Conservation (phyloP, 2,113 vertebrate genomes). For the Corythoichthys intestinalis region DNA sequence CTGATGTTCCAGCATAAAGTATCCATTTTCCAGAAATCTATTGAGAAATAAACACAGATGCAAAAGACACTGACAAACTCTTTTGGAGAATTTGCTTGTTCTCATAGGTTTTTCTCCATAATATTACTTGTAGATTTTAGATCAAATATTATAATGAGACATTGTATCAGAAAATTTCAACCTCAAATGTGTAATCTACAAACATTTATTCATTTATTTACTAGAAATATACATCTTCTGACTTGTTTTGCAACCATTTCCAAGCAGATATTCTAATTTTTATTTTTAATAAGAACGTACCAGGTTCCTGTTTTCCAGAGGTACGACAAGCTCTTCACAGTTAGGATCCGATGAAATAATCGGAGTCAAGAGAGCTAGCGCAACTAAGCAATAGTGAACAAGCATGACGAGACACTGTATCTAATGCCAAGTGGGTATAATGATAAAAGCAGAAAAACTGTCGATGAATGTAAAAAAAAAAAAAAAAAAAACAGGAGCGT, state of each 20-base stretch:
- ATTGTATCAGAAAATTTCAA: neutral
- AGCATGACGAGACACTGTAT: neutral
- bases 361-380: neutral
- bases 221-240: too few species aligned
- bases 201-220: too few species aligned
- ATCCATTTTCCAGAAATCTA: constrained; percentile 52
- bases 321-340: constrained; percentile 39
- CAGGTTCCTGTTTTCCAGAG: constrained; percentile 22
- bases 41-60: neutral
- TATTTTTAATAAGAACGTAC: constrained; percentile 17
- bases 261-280: neutral
- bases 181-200: too few species aligned
- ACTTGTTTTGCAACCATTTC: neutral
- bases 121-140: neutral
- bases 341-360: constrained; percentile 21
- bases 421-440: neutral
- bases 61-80: neutral
- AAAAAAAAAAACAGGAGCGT: neutral
- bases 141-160: neutral
- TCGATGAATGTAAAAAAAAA: neutral
- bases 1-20: constrained; percentile 9
- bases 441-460: neutral
- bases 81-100: neutral
- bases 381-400: neutral
- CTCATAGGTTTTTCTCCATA: neutral